A percentile compares a stretch with the other conserved stretches of the same genome.
Evolutionary conservation across 2,113 vertebrate species (phyloP).

Genomic region (Sminthopsis crassicaudata): DNA sequence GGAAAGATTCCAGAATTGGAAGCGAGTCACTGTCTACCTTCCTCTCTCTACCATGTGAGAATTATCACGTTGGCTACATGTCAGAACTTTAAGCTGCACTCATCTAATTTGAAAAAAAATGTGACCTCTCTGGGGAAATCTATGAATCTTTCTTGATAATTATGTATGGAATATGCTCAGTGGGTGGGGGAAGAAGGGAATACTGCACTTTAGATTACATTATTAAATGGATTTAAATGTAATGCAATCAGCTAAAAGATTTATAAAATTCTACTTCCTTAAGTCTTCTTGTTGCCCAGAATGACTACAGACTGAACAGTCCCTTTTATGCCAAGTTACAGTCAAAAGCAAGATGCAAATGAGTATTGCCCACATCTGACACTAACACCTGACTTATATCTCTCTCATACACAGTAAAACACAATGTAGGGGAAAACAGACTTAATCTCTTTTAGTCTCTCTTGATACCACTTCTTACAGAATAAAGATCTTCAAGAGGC

Average conservation of each 20-base stretch:
- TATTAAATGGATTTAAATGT: conserved; percentile 56
- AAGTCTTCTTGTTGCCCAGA: conserved; percentile 6
- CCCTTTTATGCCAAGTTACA: not conserved
- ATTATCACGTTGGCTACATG: conserved; percentile 62
- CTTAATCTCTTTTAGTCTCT: not conserved
- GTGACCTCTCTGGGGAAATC: conserved; percentile 63
- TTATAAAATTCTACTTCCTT: conserved; percentile 57
- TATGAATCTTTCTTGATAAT: conserved; percentile 73
- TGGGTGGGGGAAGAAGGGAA: not conserved
- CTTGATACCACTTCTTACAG: not conserved
- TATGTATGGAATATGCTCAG: conserved; percentile 61
- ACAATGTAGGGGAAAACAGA: not conserved
- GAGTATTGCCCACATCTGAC: not conserved
- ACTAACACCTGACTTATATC: not conserved
- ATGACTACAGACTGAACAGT: not conserved
- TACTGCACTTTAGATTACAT: conserved; percentile 57
- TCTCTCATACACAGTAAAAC: not conserved
- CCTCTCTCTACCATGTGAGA: conserved; percentile 88
- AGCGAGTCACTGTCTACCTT: conserved; percentile 94
- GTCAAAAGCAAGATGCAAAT: conserved; percentile 14
- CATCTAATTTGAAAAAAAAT: conserved; percentile 77
- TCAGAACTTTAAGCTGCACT: conserved; percentile 71
- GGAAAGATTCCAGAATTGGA: conserved; percentile 95
- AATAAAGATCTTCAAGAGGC: not conserved
- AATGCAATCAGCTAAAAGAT: conserved; percentile 43